A percentile compares a stretch with the other conserved stretches of the same genome.
These are phyloP conservation scores for Hyposoter dolosus DNA, from an alignment of 2,888 invertebrate genomes.

Conservation along the genomic window DNA sequence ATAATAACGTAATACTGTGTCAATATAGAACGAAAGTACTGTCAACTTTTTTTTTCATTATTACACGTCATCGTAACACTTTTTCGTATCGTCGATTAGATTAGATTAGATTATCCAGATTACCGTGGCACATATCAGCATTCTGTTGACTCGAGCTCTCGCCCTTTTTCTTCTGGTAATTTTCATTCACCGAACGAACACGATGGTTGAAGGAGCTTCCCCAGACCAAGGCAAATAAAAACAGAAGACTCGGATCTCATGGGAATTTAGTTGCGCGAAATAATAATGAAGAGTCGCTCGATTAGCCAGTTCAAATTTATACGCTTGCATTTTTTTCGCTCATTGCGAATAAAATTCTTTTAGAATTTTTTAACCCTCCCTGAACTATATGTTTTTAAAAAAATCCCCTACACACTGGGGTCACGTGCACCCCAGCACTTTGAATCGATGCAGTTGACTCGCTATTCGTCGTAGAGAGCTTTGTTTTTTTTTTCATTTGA, in stretches of 20 bases:
- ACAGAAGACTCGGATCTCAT: neutral
- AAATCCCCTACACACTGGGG: too few species aligned
- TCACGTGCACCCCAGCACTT: too few species aligned
- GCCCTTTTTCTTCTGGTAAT: neutral
- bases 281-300: neutral
- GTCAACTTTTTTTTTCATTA: slow-evolving; percentile 10
- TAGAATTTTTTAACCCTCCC: too few species aligned
- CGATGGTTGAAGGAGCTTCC: slow-evolving; percentile 5
- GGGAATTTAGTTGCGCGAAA: neutral
- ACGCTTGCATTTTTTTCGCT: neutral
- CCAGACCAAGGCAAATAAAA: slow-evolving; percentile 8
- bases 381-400: too few species aligned
- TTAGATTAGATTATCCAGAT: slow-evolving; percentile 58
- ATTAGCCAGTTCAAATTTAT: neutral
- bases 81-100: slow-evolving; percentile 51
- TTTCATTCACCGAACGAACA: slow-evolving; percentile 43
- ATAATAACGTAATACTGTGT: neutral
- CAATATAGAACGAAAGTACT: neutral
- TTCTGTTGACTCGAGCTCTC: slow-evolving; percentile 14
- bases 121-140: slow-evolving; percentile 30
- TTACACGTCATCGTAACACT: slow-evolving; percentile 20
- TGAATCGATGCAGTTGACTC: too few species aligned
- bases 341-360: neutral
- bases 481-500: too few species aligned
- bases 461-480: too few species aligned